Evolutionary conservation across 64 coral and sea anemone species (phyloP), one percentile per base, ranked within the genome.

Genomic region (Actinia equina): DNA sequence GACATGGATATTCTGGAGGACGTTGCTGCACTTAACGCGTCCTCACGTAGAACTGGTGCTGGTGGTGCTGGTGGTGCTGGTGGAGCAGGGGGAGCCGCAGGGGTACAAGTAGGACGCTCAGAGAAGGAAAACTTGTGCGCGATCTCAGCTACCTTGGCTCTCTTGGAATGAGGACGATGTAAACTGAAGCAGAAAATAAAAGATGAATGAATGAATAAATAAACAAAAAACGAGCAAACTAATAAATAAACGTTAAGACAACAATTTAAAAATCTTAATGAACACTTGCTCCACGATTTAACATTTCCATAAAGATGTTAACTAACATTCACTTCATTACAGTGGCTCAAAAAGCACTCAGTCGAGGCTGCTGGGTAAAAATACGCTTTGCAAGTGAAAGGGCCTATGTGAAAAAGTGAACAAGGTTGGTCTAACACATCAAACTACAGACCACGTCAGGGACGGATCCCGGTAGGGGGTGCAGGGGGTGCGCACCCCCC

Each of bases 21-120:
- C 57, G 90, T 92, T 26, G 90, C 85, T 43, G 85, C 85, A 43
- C 90, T 92, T 61, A 92, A 83, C 4, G 76, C 90, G 82, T 92
- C 90, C 45, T 92, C 90, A 3, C 78, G 77, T 27, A 79, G 90
- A 27, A n/a, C 83, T 41, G 44, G 63, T 22, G 52, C 6, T 9
- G 49, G 7, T 23, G 43, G 43, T 22, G 87, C n/a, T 3, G 77
- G 6, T n/a, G 79, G 71, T 26, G 54, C n/a, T 3, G 77, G 6
- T n/a, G 79, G 71, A 19, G 54, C 54, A 44, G 44, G 10, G 19
- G 83, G 23, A 52, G 16, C 53, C 22, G 44, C 19, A 57, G 53
- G 18, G 4, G 45, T 82, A 6, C 44, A 19, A 52, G 80, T 57
- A 57, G 84, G 89, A 25, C 59, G 89, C 2, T 92, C 90, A 83